Evolutionary conservation across 1,140 invertebrate genomes (phyloP).

Genomic region (Drosophila kepulauana): DNA sequence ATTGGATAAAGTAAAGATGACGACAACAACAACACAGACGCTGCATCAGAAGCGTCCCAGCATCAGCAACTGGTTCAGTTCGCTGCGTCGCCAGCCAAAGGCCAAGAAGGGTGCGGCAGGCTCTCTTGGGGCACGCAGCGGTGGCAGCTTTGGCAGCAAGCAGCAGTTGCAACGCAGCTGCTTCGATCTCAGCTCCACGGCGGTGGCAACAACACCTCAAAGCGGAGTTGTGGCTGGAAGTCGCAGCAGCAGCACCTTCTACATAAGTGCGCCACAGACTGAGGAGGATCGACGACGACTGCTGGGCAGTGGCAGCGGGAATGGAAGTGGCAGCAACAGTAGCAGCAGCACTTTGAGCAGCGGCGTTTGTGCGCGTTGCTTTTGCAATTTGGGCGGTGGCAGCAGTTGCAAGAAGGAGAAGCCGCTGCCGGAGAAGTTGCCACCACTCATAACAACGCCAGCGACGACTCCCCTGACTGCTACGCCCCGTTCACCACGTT

Average conservation of each 20-base stretch:
- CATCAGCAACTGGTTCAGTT: constrained; percentile 91
- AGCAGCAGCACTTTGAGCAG: constrained; percentile 28
- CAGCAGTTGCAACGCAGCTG: constrained; percentile 84
- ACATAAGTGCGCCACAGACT: constrained; percentile 30
- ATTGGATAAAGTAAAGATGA: constrained; percentile 23
- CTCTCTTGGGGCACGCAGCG: constrained; percentile 36
- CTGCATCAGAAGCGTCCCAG: constrained; percentile 86
- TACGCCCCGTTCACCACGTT: constrained; percentile 44
- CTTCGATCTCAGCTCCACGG: constrained; percentile 67
- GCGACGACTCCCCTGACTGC: constrained; percentile 11
- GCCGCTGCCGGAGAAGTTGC: background rate
- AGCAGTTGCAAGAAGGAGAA: constrained; percentile 30
- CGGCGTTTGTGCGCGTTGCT: constrained; percentile 70
- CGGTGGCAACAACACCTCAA: background rate
- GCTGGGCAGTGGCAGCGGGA: constrained; percentile 9
- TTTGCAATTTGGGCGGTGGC: constrained; percentile 57
- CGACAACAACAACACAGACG: constrained; percentile 63
- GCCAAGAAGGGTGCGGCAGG: constrained; percentile 77
- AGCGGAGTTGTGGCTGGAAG: constrained; percentile 31
- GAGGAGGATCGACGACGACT: constrained; percentile 59
- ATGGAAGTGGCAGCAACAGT: background rate
- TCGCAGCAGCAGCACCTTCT: constrained; percentile 70
- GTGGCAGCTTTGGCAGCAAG: constrained; percentile 60
- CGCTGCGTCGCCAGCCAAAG: constrained; percentile 88
- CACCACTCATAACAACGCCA: constrained; percentile 2